A percentile compares a stretch with the other conserved stretches of the same genome.
phyloP scores from a whole-genome alignment of 2,797 vertebrate species.

The Acrossocheilus fasciatus region DNA sequence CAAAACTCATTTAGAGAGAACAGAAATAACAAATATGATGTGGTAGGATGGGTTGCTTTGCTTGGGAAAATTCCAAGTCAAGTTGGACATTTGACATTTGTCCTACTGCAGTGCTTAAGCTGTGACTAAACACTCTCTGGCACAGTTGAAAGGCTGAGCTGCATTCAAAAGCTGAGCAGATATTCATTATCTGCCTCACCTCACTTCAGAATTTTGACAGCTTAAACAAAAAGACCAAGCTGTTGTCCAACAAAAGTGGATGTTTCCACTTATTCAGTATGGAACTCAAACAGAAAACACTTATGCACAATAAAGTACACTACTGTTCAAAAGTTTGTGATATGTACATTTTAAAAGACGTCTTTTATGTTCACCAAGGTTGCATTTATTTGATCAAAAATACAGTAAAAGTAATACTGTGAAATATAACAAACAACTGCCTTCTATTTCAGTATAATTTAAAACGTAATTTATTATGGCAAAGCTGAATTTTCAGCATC shows the following conservation, averaged over 20 bases:
- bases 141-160: conserved; percentile 13
- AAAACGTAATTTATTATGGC: neutral
- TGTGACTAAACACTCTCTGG: neutral
- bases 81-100: neutral
- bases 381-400: neutral
- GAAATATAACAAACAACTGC: neutral
- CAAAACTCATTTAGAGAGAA: conserved; percentile 22
- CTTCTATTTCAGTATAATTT: neutral
- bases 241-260: conserved; percentile 10
- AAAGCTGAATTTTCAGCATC: neutral
- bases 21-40: neutral
- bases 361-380: neutral
- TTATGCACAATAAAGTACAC: neutral
- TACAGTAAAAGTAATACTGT: neutral
- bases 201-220: conserved; percentile 29
- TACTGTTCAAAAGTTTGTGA: neutral
- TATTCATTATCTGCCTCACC: conserved; percentile 17
- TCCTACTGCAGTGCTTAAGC: neutral
- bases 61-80: neutral
- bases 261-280: neutral
- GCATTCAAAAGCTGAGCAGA: neutral
- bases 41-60: neutral
- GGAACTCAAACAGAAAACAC: neutral
- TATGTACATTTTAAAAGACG: neutral
- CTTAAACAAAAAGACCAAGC: conserved; percentile 38